Percentiles rank a stretch among this genome's conserved stretches.
These are phyloP conservation scores for Zonitis immaculata DNA, from an alignment of 2,888 invertebrate genomes.

Conservation along the genomic window DNA sequence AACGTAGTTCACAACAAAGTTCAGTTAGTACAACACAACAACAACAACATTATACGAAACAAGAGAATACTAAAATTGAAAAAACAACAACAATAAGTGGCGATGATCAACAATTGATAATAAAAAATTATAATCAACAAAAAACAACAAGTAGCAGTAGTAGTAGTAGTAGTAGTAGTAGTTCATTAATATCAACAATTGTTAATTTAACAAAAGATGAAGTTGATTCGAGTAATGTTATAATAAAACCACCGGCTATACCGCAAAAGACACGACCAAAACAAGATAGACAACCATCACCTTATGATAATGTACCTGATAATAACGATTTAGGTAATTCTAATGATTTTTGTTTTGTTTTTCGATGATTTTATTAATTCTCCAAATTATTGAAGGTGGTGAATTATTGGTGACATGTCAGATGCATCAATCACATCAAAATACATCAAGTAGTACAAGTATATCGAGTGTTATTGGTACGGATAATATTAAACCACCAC, in stretches of 20 bases:
- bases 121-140: no score
- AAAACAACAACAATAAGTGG: no score
- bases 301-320: slow-evolving; percentile 64
- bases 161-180: slow-evolving; percentile 31
- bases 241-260: slow-evolving; percentile 55
- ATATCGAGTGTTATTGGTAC: slow-evolving; percentile 26
- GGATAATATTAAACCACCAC: slow-evolving; percentile 75
- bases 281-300: slow-evolving; percentile 60
- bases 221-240: neutral
- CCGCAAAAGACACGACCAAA: slow-evolving; percentile 58
- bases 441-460: slow-evolving; percentile 24
- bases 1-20: slow-evolving; percentile 60
- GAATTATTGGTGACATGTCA: slow-evolving; percentile 47
- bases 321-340: slow-evolving; percentile 33
- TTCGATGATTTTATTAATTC: no score
- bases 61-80: slow-evolving; percentile 30
- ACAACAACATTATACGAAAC: slow-evolving; percentile 30
- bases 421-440: slow-evolving; percentile 47
- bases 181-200: slow-evolving; percentile 28
- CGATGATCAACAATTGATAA: no score
- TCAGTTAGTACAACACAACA: slow-evolving; percentile 47
- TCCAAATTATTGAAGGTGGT: slow-evolving; percentile 23
- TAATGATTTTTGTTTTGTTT: no score
- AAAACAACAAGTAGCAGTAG: no score
- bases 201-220: slow-evolving; percentile 7